A percentile compares a stretch with the other conserved stretches of the same genome.
phyloP scores from a whole-genome alignment of 2,797 vertebrate genomes.

The Gobionotothen gibberifrons region DNA sequence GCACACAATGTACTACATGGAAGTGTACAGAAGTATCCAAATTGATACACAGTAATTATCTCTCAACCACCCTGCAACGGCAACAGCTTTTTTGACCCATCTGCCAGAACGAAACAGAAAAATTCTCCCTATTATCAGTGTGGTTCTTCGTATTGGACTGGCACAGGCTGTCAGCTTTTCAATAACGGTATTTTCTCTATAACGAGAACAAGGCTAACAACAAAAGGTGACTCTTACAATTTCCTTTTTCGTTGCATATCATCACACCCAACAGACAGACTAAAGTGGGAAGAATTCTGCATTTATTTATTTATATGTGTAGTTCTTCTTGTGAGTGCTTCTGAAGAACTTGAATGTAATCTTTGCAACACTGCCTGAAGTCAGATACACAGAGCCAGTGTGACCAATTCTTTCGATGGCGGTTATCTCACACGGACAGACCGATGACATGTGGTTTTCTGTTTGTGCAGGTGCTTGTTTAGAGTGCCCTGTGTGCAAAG shows the following conservation, averaged over 20 bases:
- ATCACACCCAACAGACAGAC: not conserved
- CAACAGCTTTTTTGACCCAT: not conserved
- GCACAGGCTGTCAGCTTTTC: not conserved
- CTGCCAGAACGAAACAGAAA: not conserved
- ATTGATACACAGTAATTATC: not conserved
- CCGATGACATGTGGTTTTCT: constrained; percentile 29
- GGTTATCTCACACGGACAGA: not conserved
- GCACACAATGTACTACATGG: too few relatives aligned
- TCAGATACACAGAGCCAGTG: constrained; percentile 20
- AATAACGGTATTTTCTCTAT: not conserved
- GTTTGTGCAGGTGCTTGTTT: constrained; percentile 89
- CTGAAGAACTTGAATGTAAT: not conserved
- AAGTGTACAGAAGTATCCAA: too few relatives aligned
- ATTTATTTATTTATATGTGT: too few relatives aligned
- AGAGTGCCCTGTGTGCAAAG: constrained; percentile 98
- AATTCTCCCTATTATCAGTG: not conserved
- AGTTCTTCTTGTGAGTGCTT: not conserved
- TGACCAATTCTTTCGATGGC: not conserved
- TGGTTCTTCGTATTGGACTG: not conserved
- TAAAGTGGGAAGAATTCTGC: not conserved
- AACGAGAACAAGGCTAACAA: not conserved
- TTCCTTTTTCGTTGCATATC: too few relatives aligned
- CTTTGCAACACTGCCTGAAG: not conserved
- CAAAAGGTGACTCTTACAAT: not conserved
- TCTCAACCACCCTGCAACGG: not conserved